Evolutionary conservation across 1,140 invertebrate genomes (phyloP).

Genomic region (Nylanderia fulva): DNA sequence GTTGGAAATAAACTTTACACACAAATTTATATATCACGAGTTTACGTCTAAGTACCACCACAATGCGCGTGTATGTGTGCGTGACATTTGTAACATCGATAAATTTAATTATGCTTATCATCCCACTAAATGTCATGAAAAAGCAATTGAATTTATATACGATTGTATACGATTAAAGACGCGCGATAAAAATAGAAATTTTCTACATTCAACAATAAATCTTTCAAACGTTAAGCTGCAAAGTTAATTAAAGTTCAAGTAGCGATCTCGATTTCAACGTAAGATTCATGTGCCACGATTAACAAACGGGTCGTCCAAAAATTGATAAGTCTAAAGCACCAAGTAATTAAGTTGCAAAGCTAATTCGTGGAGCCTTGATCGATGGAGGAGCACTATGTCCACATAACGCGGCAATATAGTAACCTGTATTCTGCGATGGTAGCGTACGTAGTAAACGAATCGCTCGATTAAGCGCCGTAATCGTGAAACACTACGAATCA

Average conservation of each 20-base stretch:
- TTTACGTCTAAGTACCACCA: conserved; percentile 5
- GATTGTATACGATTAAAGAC: no score
- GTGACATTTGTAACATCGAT: neutral
- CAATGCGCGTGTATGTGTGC: neutral
- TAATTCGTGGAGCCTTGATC: conserved; percentile 18
- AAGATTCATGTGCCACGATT: neutral
- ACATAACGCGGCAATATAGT: neutral
- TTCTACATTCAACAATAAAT: neutral
- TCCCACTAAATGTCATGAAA: conserved; percentile 5
- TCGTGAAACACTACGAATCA: conserved; percentile 77
- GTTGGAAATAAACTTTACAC: conserved; percentile 7
- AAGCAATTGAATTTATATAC: neutral
- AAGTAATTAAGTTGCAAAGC: neutral
- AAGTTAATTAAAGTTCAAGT: conserved; percentile 13
- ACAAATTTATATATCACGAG: neutral
- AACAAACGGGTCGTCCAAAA: neutral
- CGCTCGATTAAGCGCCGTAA: conserved; percentile 78
- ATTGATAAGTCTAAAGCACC: neutral
- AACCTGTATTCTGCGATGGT: conserved; percentile 23
- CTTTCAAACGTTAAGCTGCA: neutral
- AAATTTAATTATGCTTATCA: conserved; percentile 11
- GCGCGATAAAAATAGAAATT: neutral
- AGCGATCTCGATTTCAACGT: neutral
- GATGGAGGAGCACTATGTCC: conserved; percentile 40
- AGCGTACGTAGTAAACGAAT: conserved; percentile 74